A percentile compares a stretch with the other conserved stretches of the same genome.
These are phyloP conservation scores for Prionailurus viverrinus DNA, from an alignment of 2,113 vertebrate species.

Conservation along the genomic window DNA sequence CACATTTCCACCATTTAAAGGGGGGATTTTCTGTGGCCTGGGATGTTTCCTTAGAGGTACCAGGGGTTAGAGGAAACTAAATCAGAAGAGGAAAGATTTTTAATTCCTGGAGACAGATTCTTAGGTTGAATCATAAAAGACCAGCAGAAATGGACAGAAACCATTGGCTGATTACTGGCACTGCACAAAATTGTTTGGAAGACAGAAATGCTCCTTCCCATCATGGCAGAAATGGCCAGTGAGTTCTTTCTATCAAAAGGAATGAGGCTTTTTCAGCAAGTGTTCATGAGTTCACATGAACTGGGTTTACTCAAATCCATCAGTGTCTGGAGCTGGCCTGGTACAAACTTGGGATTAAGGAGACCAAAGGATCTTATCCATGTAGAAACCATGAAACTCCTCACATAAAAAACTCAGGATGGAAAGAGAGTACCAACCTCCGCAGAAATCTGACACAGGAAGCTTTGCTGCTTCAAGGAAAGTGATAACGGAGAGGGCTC, in stretches of 20 bases:
- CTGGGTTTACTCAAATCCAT: background rate
- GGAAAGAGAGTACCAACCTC: background rate
- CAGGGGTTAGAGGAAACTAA: background rate
- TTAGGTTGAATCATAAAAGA: background rate
- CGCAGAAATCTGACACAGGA: background rate
- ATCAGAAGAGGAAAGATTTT: background rate
- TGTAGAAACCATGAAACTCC: background rate
- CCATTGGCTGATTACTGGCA: background rate
- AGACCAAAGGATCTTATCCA: background rate
- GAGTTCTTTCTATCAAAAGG: background rate
- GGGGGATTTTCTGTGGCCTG: background rate
- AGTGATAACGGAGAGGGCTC: rapidly evolving
- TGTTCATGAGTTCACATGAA: background rate
- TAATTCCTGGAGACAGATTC: background rate
- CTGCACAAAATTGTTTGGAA: background rate
- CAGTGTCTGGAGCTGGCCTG: background rate
- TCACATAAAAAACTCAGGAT: background rate
- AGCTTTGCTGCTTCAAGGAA: background rate
- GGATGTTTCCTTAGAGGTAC: background rate
- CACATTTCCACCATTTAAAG: background rate
- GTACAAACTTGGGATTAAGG: background rate
- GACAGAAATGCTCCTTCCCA: background rate
- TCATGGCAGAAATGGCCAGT: background rate
- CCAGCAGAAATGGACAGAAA: background rate
- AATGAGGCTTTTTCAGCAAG: background rate